Percentiles rank a stretch among this genome's conserved stretches.
phyloP scores from a whole-genome alignment of 2,888 invertebrate species.

The Zootermopsis nevadensis region DNA sequence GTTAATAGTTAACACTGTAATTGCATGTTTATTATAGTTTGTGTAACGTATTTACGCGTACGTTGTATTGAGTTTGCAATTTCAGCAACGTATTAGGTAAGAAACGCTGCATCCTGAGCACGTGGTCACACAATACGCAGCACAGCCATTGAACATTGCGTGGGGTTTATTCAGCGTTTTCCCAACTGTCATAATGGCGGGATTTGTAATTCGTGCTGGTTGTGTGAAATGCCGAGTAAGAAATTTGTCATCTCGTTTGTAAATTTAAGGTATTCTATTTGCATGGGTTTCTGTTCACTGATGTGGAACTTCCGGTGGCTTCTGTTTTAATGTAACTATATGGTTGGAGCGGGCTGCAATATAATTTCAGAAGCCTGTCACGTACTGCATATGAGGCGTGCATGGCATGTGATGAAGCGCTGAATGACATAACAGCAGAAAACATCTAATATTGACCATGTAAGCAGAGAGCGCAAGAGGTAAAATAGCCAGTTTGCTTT shows the following conservation, averaged over 20 bases:
- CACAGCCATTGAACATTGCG: slow-evolving; percentile 47
- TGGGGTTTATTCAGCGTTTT: slow-evolving; percentile 46
- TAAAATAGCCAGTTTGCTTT: background rate
- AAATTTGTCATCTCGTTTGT: no score
- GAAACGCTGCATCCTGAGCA: slow-evolving; percentile 32
- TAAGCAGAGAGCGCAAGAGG: background rate
- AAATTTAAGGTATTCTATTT: no score
- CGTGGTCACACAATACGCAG: slow-evolving; percentile 32
- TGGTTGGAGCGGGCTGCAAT: background rate
- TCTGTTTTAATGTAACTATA: no score
- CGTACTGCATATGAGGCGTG: background rate
- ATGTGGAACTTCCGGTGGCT: background rate
- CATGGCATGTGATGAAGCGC: background rate
- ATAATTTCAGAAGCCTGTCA: slow-evolving; percentile 3
- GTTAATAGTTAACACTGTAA: background rate
- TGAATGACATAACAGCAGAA: background rate
- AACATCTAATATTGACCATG: background rate
- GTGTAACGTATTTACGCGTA: background rate
- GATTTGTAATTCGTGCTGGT: slow-evolving; percentile 35
- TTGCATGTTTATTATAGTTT: background rate
- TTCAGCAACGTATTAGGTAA: background rate
- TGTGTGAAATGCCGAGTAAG: background rate
- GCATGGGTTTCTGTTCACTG: no score
- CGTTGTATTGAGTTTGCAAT: background rate
- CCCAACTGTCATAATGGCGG: slow-evolving; percentile 49